Conservation (phyloP, 2,888 invertebrate species). For the Congeria kusceri region DNA sequence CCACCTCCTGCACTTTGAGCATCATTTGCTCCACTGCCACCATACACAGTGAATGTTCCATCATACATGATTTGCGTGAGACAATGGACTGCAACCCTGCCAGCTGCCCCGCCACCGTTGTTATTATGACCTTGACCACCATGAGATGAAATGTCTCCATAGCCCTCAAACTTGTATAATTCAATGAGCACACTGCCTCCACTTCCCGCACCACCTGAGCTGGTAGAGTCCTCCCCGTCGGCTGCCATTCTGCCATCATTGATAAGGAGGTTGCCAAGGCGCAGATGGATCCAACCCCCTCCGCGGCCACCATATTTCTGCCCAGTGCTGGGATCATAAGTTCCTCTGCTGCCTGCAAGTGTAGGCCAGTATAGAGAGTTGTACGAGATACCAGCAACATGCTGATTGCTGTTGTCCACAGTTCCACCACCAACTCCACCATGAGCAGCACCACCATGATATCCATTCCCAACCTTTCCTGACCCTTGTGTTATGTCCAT, state of each 20-base stretch:
- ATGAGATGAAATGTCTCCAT: constrained; percentile 66
- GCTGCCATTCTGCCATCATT: constrained; percentile 75
- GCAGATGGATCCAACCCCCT: constrained; percentile 71
- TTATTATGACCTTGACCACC: constrained; percentile 66
- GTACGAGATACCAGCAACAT: constrained; percentile 64
- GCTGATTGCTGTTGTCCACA: constrained; percentile 42
- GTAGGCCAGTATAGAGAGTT: constrained; percentile 73
- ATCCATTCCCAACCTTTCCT: constrained; percentile 34
- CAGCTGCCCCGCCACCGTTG: constrained; percentile 74
- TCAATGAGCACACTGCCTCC: constrained; percentile 75
- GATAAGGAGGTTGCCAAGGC: constrained; percentile 66
- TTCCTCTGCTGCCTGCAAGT: constrained; percentile 68
- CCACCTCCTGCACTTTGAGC: constrained; percentile 69
- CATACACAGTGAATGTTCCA: constrained; percentile 67
- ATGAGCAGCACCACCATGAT: constrained; percentile 72
- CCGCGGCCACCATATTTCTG: constrained; percentile 66
- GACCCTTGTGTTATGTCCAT: constrained; percentile 66
- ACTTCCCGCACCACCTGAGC: constrained; percentile 76
- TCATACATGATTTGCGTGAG: constrained; percentile 61
- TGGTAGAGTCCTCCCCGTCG: constrained; percentile 62
- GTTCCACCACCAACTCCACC: constrained; percentile 72
- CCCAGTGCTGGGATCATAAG: constrained; percentile 29
- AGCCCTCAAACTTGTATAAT: constrained; percentile 69
- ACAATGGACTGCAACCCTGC: constrained; percentile 69
- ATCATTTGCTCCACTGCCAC: constrained; percentile 59